Conservation (phyloP, 2,888 invertebrate species). For the Brachyptera risi region DNA sequence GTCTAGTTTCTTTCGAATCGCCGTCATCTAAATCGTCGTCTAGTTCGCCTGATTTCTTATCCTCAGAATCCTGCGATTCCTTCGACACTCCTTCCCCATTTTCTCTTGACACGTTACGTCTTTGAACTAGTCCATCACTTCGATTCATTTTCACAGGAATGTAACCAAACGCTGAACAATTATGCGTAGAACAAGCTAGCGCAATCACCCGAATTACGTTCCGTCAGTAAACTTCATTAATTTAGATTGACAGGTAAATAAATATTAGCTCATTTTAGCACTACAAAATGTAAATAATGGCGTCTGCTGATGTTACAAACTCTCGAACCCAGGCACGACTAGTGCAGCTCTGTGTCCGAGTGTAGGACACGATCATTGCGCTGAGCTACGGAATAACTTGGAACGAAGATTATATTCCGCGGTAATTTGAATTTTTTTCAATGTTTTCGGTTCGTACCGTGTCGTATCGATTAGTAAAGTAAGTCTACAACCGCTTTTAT, state of each 20-base stretch:
- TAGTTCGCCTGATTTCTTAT: constrained; percentile 52
- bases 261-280: constrained; percentile 21
- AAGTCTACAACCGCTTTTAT: no score
- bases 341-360: no score
- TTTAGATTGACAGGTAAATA: constrained; percentile 30
- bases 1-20: constrained; percentile 90
- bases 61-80: constrained; percentile 51
- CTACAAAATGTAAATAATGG: constrained; percentile 26
- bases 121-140: constrained; percentile 86
- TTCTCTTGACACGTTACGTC: constrained; percentile 65
- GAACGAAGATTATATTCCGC: no score
- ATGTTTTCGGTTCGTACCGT: no score
- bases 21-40: constrained; percentile 77
- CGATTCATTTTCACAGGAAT: constrained; percentile 64
- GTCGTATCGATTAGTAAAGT: no score
- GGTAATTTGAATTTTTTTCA: no score
- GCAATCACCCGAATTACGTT: background rate
- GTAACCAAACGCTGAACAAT: constrained; percentile 1
- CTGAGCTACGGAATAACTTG: no score
- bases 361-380: no score
- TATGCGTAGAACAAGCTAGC: background rate
- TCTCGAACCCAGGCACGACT: constrained; percentile 32
- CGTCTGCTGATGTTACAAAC: constrained; percentile 35
- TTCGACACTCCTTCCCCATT: constrained; percentile 59
- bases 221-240: constrained; percentile 27